These are phyloP conservation scores for Diplodus puntazzo DNA, from an alignment of 2,797 vertebrate genomes.

Conservation along the genomic window DNA sequence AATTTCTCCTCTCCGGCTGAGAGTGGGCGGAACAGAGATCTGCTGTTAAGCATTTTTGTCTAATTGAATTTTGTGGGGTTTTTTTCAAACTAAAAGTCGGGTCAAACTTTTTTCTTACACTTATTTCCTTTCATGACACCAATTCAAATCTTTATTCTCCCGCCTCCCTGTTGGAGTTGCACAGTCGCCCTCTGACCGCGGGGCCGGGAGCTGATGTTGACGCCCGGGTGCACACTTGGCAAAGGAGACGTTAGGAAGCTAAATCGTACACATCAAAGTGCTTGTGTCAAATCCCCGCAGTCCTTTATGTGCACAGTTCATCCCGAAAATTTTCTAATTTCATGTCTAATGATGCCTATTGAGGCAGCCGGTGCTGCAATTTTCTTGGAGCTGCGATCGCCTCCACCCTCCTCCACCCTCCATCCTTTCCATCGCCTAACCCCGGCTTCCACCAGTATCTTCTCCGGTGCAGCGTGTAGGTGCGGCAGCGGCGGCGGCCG, in stretches of 20 bases:
- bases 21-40: slow-evolving; percentile 52
- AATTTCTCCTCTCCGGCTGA: slow-evolving; percentile 48
- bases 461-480: slow-evolving; percentile 54
- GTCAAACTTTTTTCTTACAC: slow-evolving; percentile 14
- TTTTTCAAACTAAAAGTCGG: slow-evolving; percentile 6
- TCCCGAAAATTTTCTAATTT: slow-evolving; percentile 70
- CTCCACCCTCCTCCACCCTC: not conserved
- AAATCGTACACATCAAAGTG: slow-evolving; percentile 48
- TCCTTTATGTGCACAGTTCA: slow-evolving; percentile 60
- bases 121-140: slow-evolving; percentile 7
- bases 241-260: slow-evolving; percentile 14
- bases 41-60: slow-evolving; percentile 57
- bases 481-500: slow-evolving; percentile 43
- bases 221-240: slow-evolving; percentile 39
- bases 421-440: slow-evolving; percentile 8
- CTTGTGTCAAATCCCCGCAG: slow-evolving; percentile 54
- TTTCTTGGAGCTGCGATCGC: slow-evolving; percentile 40
- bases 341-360: slow-evolving; percentile 74
- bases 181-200: slow-evolving; percentile 23
- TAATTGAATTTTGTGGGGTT: slow-evolving; percentile 66
- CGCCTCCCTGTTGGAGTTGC: not conserved
- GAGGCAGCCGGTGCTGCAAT: slow-evolving; percentile 54
- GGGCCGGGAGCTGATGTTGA: slow-evolving; percentile 46
- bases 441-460: slow-evolving; percentile 24
- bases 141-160: not conserved